Percentiles rank a stretch among this genome's conserved stretches.
Conservation (phyloP, 2,888 invertebrate species). For the Gymnosoma rotundatum region DNA sequence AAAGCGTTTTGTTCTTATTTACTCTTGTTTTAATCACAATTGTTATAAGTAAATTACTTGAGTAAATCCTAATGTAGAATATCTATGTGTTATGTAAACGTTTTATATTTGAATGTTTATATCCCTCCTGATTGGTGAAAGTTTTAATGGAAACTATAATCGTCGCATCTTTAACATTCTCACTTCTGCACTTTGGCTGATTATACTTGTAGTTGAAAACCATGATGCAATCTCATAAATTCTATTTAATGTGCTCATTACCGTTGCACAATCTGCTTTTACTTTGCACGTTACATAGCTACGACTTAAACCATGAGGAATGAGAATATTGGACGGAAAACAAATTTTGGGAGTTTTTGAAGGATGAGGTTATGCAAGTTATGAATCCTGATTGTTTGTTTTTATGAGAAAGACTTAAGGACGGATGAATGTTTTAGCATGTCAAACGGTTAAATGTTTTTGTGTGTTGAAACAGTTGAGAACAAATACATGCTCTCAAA, state of each 20-base stretch:
- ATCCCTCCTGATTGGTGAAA: conserved; percentile 44
- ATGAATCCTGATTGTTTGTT: conserved; percentile 7
- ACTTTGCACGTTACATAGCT: conserved; percentile 11
- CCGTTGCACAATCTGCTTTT: conserved; percentile 53
- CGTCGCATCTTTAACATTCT: conserved; percentile 69
- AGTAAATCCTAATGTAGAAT: not conserved
- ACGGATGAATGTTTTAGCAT: not conserved
- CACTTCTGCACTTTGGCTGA: conserved; percentile 59
- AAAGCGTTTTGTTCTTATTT: no score
- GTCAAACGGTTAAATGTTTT: not conserved
- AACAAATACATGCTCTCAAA: not conserved
- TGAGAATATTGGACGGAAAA: conserved; percentile 3
- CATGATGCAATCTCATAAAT: conserved; percentile 65
- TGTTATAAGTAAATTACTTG: not conserved
- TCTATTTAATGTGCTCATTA: conserved; percentile 57
- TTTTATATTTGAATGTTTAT: not conserved
- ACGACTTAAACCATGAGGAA: conserved; percentile 31
- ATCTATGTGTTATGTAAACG: no score
- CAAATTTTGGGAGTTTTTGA: conserved; percentile 6
- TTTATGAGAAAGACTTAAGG: not conserved
- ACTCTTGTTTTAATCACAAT: no score
- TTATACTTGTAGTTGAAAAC: conserved; percentile 38
- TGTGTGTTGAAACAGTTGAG: conserved; percentile 11
- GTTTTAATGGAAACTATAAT: conserved; percentile 72
- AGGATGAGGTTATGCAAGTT: conserved; percentile 29